A percentile compares a stretch with the other conserved stretches of the same genome.
These are phyloP conservation scores for Crax fasciolata DNA, from an alignment of 2,797 vertebrate genomes.

Conservation along the genomic window DNA sequence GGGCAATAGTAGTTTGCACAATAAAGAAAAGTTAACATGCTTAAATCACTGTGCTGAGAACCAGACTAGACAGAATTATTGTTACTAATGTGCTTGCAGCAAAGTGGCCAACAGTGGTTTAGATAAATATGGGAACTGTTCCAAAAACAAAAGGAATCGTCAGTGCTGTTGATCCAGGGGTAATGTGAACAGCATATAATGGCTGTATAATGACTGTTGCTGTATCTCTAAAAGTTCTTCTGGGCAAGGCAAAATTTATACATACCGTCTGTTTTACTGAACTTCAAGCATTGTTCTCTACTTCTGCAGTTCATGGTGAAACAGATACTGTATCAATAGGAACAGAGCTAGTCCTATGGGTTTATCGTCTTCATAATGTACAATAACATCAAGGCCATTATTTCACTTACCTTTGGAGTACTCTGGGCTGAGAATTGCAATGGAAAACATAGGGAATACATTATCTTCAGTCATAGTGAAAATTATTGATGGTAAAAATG, in stretches of 20 bases:
- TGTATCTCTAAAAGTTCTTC: neutral
- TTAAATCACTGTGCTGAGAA: slow-evolving; percentile 27
- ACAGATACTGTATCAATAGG: neutral
- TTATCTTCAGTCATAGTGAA: neutral
- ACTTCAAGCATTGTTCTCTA: neutral
- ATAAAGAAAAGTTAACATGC: slow-evolving; percentile 26
- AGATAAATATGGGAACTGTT: neutral
- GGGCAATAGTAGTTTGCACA: neutral
- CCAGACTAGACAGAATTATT: neutral
- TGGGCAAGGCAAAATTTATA: neutral
- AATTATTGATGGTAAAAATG: neutral
- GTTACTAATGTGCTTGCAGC: neutral
- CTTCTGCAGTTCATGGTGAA: neutral
- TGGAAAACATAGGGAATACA: neutral
- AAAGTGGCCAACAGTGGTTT: neutral
- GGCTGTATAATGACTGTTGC: rapidly evolving
- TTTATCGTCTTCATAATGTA: neutral
- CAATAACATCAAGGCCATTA: neutral
- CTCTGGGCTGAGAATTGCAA: neutral
- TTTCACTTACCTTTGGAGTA: neutral
- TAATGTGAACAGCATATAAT: neutral
- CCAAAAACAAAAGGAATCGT: neutral
- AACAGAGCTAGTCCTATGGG: neutral
- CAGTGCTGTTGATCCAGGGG: neutral
- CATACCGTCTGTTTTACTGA: neutral